Conservation (phyloP, 1,140 invertebrate species). For the Calliopsis andreniformis region DNA sequence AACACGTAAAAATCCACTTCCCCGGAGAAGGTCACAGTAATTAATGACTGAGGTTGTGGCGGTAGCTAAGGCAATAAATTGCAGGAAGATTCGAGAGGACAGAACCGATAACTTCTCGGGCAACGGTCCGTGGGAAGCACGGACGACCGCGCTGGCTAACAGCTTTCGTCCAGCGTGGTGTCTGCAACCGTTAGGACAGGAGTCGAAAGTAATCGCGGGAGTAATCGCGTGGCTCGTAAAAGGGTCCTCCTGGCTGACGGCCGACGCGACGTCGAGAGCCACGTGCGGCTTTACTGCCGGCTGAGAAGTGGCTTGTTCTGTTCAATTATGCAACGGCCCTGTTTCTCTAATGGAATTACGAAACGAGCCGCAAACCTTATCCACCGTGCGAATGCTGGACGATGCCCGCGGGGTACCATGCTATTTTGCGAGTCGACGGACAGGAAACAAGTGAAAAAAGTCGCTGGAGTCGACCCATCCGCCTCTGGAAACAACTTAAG, state of each 20-base stretch:
- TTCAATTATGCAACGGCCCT: constrained; percentile 53
- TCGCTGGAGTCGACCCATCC: not conserved
- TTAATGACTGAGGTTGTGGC: too few relatives aligned
- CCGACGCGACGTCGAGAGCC: too few relatives aligned
- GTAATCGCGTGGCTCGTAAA: constrained; percentile 54
- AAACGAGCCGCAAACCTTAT: constrained; percentile 12
- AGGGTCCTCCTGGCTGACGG: not conserved
- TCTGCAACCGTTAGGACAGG: constrained; percentile 32
- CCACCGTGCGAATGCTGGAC: not conserved
- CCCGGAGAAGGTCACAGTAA: too few relatives aligned
- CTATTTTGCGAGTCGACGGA: not conserved
- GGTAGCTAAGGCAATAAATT: too few relatives aligned
- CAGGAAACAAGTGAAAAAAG: not conserved
- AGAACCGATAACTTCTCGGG: not conserved
- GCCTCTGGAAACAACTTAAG: not conserved
- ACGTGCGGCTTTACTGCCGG: constrained; percentile 21
- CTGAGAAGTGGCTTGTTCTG: constrained; percentile 47
- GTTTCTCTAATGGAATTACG: constrained; percentile 52
- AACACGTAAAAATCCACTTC: too few relatives aligned
- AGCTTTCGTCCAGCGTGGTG: constrained; percentile 8
- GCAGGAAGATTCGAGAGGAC: not conserved
- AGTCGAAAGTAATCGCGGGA: constrained; percentile 48
- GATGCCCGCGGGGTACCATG: not conserved
- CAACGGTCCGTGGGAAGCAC: constrained; percentile 1
- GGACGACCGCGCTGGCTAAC: constrained; percentile 24